Evolutionary conservation across 2,888 invertebrate species (phyloP), one percentile per base, ranked within the genome.

Genomic region (Geotrupes spiniger): DNA sequence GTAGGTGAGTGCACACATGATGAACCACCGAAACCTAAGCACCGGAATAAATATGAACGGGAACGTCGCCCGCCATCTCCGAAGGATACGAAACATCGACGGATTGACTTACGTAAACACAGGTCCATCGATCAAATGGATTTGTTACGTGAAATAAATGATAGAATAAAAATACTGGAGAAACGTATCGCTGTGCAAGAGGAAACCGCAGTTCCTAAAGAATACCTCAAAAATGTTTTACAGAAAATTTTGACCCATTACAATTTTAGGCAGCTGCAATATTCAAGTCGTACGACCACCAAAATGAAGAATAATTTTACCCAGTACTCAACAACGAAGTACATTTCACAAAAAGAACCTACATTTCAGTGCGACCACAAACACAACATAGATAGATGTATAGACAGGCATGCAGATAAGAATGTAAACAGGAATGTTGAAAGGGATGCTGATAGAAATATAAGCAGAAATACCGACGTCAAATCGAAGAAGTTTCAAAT

Each of bases 181-280:
- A 59, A 58, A 10, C 53, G 72, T 29, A 43, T 72, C 5, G 52
- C 59, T 2, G 54, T 59, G 3, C 71, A 73, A 44, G 72, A 73
- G 53, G 68, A 71, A 54, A 58, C 52, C 29, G 61, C 71, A 1
- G 71, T 73, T 2, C 63, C 68, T 0, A 71, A 66, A 49, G 71
- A 72, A 15, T 72, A 72, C 48, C 70, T 73, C 46, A 70, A 69
- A 44, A 61, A 63, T 41, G 68, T 72, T n/a, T 65, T 73, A 2
- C 65, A 66, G 2, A 72, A 69, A 58, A 49, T 73, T n/a, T 59
- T 71, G 8, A 42, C 36, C 6, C 50, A 50, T 5, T 50, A 50
- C 38, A 50, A 38, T 16, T 10, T 16, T 4, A 46, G 14, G 16
- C 5, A 21, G 4, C 15, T 29, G 11, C 15, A 17, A 21, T 9